Base-by-base conservation (phyloP, 2,797 vertebrate genomes). In the Chanos chanos region DNA sequence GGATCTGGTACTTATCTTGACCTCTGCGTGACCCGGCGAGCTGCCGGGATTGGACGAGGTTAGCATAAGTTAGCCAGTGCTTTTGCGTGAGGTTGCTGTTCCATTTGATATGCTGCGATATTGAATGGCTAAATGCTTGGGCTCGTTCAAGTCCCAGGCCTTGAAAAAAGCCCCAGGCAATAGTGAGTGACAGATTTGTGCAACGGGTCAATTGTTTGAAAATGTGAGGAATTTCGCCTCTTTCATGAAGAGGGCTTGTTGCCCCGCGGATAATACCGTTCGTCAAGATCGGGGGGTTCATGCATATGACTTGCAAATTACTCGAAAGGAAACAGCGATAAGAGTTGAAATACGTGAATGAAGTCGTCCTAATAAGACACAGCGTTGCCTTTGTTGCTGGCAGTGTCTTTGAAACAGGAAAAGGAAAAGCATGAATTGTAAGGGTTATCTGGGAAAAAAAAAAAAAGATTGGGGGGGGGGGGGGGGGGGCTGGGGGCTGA, bases 361-460 rank as follows among this genome's bases (percentile, higher is more conserved):
- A 59, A 62, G 47, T 61, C 79, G 79, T 79, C 85, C 78, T 77
- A 81, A 81, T 77, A 85, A 78, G 74, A 56, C 66, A 25, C 43
- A 69, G 81, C 68, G 67, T 62, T 72, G 66, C 66, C 64, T 81
- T 77, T 83, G 58, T 81, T 71, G 76, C 73, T 60, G 25, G 58
- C 68, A 60, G 74, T 55, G 57, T 63, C 70, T 77, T 68, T 72
- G 59, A 79, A 77, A 77, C 56, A 61, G 61, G 64, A 76, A 54
- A 66, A 70, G 51, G 54, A 59, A 61, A 76, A 58, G 64, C 72
- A 67, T 18, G 49, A 76, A 81, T 76, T 73, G 61, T 64, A 74
- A 83, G 77, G 69, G 70, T 80, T 81, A 83, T 83, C 76, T 78
- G 75, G 83, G 84, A 86, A 83, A 83, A 85, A 15, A 52, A 72